phyloP scores from a whole-genome alignment of 2,888 invertebrate species.

The Conistra vaccinii region DNA sequence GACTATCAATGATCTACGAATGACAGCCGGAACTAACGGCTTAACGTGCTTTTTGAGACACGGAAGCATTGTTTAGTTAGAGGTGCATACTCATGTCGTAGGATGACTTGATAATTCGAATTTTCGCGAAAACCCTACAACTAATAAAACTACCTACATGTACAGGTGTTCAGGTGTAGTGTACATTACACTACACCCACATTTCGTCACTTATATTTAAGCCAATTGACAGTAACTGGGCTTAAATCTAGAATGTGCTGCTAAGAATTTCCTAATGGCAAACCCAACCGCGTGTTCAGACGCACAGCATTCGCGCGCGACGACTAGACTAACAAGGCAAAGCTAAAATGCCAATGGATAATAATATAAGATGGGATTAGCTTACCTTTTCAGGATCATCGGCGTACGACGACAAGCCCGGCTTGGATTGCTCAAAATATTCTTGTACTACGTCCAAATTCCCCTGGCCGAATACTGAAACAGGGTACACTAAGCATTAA shows the following conservation, averaged over 20 bases:
- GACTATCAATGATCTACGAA: too few relatives aligned
- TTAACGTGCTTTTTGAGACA: too few relatives aligned
- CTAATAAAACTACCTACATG: too few relatives aligned
- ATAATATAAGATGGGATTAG: background rate
- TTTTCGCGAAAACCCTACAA: too few relatives aligned
- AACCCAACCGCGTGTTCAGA: background rate
- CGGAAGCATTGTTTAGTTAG: too few relatives aligned
- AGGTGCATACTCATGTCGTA: too few relatives aligned
- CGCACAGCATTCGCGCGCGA: background rate
- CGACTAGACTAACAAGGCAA: background rate
- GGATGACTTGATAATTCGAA: too few relatives aligned
- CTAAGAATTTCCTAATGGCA: background rate
- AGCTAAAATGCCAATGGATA: background rate
- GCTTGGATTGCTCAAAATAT: constrained; percentile 96
- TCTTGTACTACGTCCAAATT: constrained; percentile 95
- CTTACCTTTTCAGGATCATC: constrained; percentile 93
- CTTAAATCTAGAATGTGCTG: background rate
- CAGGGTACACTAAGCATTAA: constrained; percentile 60
- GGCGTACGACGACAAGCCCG: constrained; percentile 97
- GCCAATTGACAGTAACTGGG: background rate
- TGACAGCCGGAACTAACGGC: too few relatives aligned
- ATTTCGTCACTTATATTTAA: background rate
- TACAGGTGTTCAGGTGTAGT: too few relatives aligned
- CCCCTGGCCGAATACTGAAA: constrained; percentile 88
- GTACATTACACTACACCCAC: too few relatives aligned